Evolutionary conservation across 2,797 vertebrate species (phyloP), one percentile per base, ranked within the genome.

Genomic region (Psittacula echo): DNA sequence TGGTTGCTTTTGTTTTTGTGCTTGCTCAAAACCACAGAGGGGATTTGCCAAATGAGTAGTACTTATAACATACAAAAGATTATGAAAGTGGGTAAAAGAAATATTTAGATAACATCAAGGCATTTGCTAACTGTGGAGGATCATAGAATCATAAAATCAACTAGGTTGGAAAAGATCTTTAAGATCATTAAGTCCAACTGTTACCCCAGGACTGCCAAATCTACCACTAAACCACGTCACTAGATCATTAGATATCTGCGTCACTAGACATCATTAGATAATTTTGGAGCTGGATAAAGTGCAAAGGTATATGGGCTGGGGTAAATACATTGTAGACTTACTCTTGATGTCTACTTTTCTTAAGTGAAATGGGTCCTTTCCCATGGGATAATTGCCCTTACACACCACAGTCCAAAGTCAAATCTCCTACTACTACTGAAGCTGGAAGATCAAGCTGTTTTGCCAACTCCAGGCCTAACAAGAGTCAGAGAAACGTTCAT

Each of bases 1-100:
- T 39, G 39, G 62, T 87, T 86, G 73, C 77, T 89, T 91, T 81
- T 84, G 76, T 1, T 78, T 90, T 82, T 78, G 58, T 60, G 37
- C 26, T 89, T 85, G 65, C 26, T 88, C 16, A 24, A 32, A 37
- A 71, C 54, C 27, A 72, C 84, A 93, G 64, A 65, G 47, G 27
- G 74, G 53, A 92, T 19, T 45, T 61, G 42, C 65, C 78, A 77
- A 79, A 45, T 0, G 2, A 61, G 60, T 22, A 45, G 54, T 4
- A 48, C 51, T 19, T 53, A 5, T 7, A 34, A 70, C 13, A 51
- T 64, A 41, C 54, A 67, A 47, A 44, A 56, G 34, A 10, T 50
- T 21, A 20, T 39, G 41, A 21, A 90, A 51, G 76, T 19, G 37
- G 44, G 45, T 44, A 64, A 65, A 72, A 76, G 30, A 85, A 65